These are phyloP conservation scores for Sebastes variabilis DNA, from an alignment of 2,797 vertebrate species.

Conservation along the genomic window DNA sequence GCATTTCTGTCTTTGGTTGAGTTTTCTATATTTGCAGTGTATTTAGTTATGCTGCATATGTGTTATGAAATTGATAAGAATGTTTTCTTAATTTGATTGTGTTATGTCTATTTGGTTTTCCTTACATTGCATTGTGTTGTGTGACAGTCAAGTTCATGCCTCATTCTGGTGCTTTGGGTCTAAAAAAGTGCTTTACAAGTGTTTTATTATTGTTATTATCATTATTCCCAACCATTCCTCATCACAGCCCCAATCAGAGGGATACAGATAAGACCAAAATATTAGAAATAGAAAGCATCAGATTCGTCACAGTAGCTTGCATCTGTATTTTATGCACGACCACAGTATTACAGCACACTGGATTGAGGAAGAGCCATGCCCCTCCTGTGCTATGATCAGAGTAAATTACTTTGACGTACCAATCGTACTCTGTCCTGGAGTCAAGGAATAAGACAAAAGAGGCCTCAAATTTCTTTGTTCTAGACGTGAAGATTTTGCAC, in stretches of 20 bases:
- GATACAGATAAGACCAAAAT: neutral
- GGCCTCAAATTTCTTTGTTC: constrained; percentile 52
- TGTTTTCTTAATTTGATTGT: neutral
- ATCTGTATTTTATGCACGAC: constrained; percentile 5
- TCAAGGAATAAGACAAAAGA: constrained; percentile 31
- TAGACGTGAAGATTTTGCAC: constrained; percentile 46
- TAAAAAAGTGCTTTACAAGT: too few relatives aligned
- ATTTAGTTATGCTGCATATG: neutral
- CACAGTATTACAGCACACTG: constrained; percentile 1
- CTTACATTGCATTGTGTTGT: neutral
- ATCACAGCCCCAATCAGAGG: neutral
- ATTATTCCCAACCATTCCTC: neutral
- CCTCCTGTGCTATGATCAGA: constrained; percentile 30
- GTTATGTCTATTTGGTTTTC: neutral
- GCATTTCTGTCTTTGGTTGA: neutral
- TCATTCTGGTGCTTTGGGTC: neutral
- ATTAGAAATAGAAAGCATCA: constrained; percentile 3
- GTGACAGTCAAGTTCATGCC: neutral
- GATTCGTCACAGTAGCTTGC: neutral
- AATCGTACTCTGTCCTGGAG: constrained; percentile 29
- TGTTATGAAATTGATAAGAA: neutral
- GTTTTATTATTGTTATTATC: neutral
- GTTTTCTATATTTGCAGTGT: neutral
- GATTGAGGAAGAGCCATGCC: constrained; percentile 17
- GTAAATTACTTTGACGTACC: constrained; percentile 51